Conservation (phyloP, 1,140 invertebrate species). For the Hypsibius dujardini region DNA sequence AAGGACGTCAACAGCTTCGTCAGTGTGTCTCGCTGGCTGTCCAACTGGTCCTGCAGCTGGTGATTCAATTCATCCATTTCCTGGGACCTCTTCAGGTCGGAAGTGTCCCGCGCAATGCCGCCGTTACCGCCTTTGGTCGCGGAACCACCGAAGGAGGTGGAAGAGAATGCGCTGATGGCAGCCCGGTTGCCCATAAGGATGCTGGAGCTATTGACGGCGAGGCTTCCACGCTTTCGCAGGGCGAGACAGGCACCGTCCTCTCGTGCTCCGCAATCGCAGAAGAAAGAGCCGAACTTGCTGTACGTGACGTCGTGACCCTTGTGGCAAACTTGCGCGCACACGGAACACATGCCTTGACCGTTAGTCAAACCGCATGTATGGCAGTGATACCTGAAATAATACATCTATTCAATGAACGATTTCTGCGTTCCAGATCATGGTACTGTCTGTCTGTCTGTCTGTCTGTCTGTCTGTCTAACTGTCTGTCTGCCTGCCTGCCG, state of each 20-base stretch:
- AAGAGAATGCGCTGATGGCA: not conserved
- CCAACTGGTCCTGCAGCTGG: conserved; percentile 3
- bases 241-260: conserved; percentile 56
- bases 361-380: conserved; percentile 96
- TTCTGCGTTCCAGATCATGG: too few relatives aligned
- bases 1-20: conserved; percentile 4
- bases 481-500: too few relatives aligned
- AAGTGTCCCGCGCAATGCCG: conserved; percentile 14
- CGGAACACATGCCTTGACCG: conserved; percentile 84
- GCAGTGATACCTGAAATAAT: conserved; percentile 66
- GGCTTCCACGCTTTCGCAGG: conserved; percentile 30
- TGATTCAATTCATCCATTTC: not conserved
- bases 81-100: too few relatives aligned
- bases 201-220: conserved; percentile 26
- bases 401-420: not conserved
- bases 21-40: conserved; percentile 2
- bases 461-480: too few relatives aligned
- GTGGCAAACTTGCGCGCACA: conserved; percentile 91
- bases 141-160: conserved; percentile 37
- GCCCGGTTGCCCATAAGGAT: conserved; percentile 20
- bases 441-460: too few relatives aligned
- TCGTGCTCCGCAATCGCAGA: conserved; percentile 94
- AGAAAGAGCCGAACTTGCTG: conserved; percentile 94
- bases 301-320: conserved; percentile 89
- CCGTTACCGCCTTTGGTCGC: conserved; percentile 37